phyloP scores from a whole-genome alignment of 1,140 invertebrate genomes.

The Achatina immaculata region DNA sequence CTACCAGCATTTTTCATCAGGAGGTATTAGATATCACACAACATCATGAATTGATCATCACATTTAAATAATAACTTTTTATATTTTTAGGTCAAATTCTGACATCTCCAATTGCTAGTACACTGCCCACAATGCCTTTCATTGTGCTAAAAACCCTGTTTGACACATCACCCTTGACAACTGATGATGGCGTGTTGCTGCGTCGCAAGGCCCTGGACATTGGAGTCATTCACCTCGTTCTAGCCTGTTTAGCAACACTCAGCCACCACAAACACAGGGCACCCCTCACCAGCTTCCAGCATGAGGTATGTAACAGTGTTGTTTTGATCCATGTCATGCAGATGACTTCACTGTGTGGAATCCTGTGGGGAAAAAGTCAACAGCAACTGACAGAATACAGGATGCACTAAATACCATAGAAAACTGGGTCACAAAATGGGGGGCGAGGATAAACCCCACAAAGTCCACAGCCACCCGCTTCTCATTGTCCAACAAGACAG shows the following conservation, averaged over 20 bases:
- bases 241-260: slow-evolving; percentile 89
- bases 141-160: slow-evolving; percentile 85
- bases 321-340: neutral
- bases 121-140: slow-evolving; percentile 89
- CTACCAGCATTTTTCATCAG: too few species aligned
- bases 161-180: slow-evolving; percentile 83
- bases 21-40: too few species aligned
- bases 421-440: too few species aligned
- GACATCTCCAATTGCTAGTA: slow-evolving; percentile 80
- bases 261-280: slow-evolving; percentile 81
- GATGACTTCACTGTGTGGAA: too few species aligned
- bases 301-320: slow-evolving; percentile 67
- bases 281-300: slow-evolving; percentile 70
- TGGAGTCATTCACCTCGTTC: slow-evolving; percentile 85
- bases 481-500: too few species aligned
- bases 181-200: slow-evolving; percentile 84
- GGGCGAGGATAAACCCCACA: too few species aligned
- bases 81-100: slow-evolving; percentile 79
- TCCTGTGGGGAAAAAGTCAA: too few species aligned
- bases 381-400: too few species aligned
- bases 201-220: slow-evolving; percentile 85
- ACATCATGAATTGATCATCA: too few species aligned
- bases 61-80: too few species aligned
- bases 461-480: too few species aligned
- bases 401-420: too few species aligned